These are phyloP conservation scores for Heptranchias perlo DNA, from an alignment of 2,113 vertebrate species.

Conservation along the genomic window DNA sequence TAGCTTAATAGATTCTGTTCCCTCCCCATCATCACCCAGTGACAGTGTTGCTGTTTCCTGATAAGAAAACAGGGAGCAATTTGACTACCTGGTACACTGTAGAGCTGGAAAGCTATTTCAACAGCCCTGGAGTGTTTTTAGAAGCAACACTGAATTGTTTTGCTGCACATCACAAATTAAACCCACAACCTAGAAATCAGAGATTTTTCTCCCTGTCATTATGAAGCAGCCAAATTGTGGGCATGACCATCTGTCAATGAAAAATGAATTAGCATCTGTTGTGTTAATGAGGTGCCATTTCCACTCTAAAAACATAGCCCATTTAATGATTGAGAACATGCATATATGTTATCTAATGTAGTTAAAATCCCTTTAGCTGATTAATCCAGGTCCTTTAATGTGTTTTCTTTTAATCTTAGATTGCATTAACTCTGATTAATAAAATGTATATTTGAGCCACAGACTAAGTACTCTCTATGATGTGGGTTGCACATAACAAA, in stretches of 20 bases:
- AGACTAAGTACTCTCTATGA: neutral
- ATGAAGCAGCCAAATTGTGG: neutral
- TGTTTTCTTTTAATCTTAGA: neutral
- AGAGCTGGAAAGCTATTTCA: neutral
- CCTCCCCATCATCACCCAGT: neutral
- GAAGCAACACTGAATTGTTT: neutral
- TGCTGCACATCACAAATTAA: neutral
- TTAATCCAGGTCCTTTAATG: neutral
- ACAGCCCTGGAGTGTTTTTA: neutral
- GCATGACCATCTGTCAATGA: conserved; percentile 26
- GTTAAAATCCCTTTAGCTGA: neutral
- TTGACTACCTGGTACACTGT: neutral
- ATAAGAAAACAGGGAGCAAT: neutral
- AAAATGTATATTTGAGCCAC: neutral
- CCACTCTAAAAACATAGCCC: neutral
- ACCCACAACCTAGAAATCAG: neutral
- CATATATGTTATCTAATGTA: neutral
- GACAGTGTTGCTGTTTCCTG: neutral
- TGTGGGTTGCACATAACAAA: neutral
- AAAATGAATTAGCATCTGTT: conserved; percentile 22
- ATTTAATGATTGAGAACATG: conserved; percentile 18
- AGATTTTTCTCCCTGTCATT: neutral
- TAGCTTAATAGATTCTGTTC: neutral
- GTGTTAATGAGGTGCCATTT: conserved; percentile 18
- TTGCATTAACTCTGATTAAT: neutral